Evolutionary conservation across 2,888 invertebrate species (phyloP).

Genomic region (Zhuqinia jingwanae): DNA sequence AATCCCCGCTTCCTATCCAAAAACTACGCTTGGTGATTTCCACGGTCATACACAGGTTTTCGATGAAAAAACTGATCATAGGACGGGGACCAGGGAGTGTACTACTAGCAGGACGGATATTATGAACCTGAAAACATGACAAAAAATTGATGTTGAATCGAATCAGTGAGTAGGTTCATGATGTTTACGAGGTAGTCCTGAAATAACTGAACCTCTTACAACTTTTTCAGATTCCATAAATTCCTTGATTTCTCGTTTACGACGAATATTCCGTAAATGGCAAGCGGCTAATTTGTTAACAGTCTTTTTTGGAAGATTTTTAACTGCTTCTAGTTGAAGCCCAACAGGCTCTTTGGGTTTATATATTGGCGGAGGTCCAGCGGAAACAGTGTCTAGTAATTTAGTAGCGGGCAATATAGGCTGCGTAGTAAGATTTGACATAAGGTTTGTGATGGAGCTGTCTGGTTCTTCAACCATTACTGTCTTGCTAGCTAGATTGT

Average conservation of each 20-base stretch:
- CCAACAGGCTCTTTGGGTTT: slow-evolving; percentile 6
- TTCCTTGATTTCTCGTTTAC: slow-evolving; percentile 35
- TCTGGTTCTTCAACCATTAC: not conserved
- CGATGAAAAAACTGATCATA: slow-evolving; percentile 21
- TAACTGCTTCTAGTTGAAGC: slow-evolving; percentile 44
- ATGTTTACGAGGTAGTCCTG: not conserved
- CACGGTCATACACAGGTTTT: slow-evolving; percentile 33
- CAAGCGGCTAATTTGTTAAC: slow-evolving; percentile 41
- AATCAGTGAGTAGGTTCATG: no score
- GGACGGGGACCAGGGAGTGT: slow-evolving; percentile 8
- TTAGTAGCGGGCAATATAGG: not conserved
- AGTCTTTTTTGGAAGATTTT: slow-evolving; percentile 46
- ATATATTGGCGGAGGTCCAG: not conserved
- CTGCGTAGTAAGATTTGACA: not conserved
- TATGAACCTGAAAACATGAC: slow-evolving; percentile 18
- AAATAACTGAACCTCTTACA: not conserved
- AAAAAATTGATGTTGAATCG: not conserved
- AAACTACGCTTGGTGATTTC: slow-evolving; percentile 52
- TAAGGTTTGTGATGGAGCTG: not conserved
- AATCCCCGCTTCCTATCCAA: slow-evolving; percentile 54
- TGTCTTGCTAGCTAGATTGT: not conserved
- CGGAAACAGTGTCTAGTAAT: not conserved
- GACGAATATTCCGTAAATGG: slow-evolving; percentile 25
- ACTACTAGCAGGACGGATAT: not conserved
- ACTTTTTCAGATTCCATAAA: not conserved